Evolutionary conservation across 2,113 vertebrate genomes (phyloP), one percentile per base, ranked within the genome.

Genomic region (Trogon melanurus): DNA sequence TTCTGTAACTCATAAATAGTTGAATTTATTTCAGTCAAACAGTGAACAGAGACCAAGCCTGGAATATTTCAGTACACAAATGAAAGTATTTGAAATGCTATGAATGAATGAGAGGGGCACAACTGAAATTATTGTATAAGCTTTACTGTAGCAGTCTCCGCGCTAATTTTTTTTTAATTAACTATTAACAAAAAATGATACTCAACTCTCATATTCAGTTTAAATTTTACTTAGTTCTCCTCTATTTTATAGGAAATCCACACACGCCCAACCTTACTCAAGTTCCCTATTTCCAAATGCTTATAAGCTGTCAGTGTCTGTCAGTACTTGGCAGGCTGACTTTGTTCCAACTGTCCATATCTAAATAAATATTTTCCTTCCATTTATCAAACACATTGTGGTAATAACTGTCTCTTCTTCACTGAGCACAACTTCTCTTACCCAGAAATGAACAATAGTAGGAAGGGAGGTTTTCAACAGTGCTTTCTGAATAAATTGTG

Each of bases 311-410:
- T 60, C 66, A 64, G 16, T 91, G 53, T 54, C 73, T 80, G 36
- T 91, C 84, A 89, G 45, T 26, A 74, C 29, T 32, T 87, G 66
- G 69, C 38, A 80, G 41, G 20, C 32, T 64, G 23, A 23, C 82
- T 79, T 88, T 89, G 53, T 74, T 92, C 17, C 73, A 87, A 10
- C 47, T 75, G 27, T 41, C 54, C 23, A 30, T 44, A 85, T 69
- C 25, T 69, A 82, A 88, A 82, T 21, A 89, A 87, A 56, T 79
- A 91, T 95, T 95, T 75, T 34, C 30, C 25, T 86, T 89, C 53
- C 16, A 10, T 72, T 74, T 95, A 81, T 66, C 53, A 87, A 76
- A 88, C 36, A 70, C 50, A 38, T 6, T 69, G 25, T 6, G 3
- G 36, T 47, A 91, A 70, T 58, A 91, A 69, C 25, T 47, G 47